Base-by-base conservation (phyloP, 2,888 invertebrate genomes). In the Tetranychus truncatus region DNA sequence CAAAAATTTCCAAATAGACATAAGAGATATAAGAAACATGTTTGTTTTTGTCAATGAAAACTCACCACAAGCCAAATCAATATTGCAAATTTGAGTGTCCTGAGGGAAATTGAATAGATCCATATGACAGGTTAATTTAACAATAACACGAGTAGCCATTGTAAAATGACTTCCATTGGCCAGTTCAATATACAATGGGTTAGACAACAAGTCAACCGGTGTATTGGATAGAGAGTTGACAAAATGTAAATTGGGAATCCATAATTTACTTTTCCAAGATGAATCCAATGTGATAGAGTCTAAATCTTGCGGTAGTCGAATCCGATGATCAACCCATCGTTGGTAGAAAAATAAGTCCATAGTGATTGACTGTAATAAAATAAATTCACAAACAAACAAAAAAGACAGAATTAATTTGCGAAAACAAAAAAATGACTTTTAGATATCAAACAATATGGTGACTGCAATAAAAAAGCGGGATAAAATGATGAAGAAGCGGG, bases 181-280 rank as follows among this genome's bases (percentile, higher is more conserved):
- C 11, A 73, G 24, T 18, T 73, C 73, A 20, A 73, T 20, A 7
- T n/a, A 65, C 18, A 73, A 65, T n/a, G 73, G 74, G 11, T 69
- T 20, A 69, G 69, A 20, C 1, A 73, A 55, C 20, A 72, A 34
- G 55, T 75, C 65, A 20, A 76, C 74, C 21, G 75, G 67, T 45
- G 74, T 44, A n/a, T 65, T 71, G 21, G 45, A 45, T 4, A 73
- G 45, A 45, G 66, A 75, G 71, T 76, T 76, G 15, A 74, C 66
- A 44, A 76, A 74, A 24, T 76, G 75, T 7, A 75, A 65, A 66
- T 76, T 75, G n/a, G 76, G 76, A 20, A 74, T 55, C 76, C 76
- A 76, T n/a, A 76, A 71, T 66, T 74, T 69, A 20, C 7, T 46
- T 45, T 46, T 72, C 45, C 45, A 46, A 1, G 72, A 72, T 9